Conservation (phyloP, 1,140 invertebrate genomes). For the Mya arenaria region DNA sequence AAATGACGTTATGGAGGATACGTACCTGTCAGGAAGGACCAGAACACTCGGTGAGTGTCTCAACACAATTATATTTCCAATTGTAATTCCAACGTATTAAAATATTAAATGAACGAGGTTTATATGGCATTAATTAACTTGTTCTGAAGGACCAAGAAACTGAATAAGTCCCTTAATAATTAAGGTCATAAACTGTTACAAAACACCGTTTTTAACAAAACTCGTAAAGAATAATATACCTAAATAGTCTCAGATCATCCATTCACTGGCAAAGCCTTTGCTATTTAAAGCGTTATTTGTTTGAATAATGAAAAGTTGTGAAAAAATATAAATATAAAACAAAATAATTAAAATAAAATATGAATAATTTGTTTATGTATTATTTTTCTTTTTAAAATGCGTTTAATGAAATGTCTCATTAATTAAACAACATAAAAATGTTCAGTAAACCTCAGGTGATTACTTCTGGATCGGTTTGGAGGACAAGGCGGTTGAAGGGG, state of each 20-base stretch:
- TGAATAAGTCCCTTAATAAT: background rate
- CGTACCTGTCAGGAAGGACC: background rate
- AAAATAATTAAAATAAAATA: background rate
- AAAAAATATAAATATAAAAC: background rate
- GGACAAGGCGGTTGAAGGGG: conserved; percentile 22
- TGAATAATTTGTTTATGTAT: background rate
- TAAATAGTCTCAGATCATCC: no score
- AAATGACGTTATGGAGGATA: background rate
- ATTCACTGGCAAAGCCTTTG: no score
- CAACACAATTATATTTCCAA: no score
- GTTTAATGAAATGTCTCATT: background rate
- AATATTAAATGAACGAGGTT: no score
- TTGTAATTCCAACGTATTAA: no score
- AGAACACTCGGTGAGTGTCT: background rate
- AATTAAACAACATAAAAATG: background rate
- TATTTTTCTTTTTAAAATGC: background rate
- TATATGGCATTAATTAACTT: background rate
- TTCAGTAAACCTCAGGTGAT: background rate
- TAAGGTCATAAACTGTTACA: background rate
- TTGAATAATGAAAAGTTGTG: no score
- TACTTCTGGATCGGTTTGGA: conserved; percentile 13
- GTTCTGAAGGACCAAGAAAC: background rate
- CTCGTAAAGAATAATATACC: background rate
- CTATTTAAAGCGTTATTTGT: no score
- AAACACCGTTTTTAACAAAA: background rate